These are phyloP conservation scores for Tiphia femorata DNA, from an alignment of 2,888 invertebrate species.

Conservation along the genomic window DNA sequence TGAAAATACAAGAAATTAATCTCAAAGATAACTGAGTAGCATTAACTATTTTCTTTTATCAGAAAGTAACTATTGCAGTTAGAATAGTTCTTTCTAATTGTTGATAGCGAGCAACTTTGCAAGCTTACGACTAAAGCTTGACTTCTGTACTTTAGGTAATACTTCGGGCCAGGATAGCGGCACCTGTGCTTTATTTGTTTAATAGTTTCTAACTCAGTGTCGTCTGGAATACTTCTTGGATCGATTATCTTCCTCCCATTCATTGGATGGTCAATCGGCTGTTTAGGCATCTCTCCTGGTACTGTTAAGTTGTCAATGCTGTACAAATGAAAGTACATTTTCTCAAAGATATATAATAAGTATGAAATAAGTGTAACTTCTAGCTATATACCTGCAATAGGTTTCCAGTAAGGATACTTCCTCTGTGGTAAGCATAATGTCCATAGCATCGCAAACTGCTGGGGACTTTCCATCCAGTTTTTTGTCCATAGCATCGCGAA, in stretches of 20 bases:
- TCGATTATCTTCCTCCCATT: slow-evolving; percentile 39
- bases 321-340: slow-evolving; percentile 7
- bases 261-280: slow-evolving; percentile 6
- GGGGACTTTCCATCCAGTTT: slow-evolving; percentile 11
- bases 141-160: slow-evolving; percentile 49
- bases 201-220: slow-evolving; percentile 51
- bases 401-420: slow-evolving; percentile 67
- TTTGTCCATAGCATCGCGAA: background rate
- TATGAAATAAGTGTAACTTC: background rate
- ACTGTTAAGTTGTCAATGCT: slow-evolving; percentile 58
- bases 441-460: slow-evolving; percentile 44
- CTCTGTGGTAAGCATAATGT: slow-evolving; percentile 60
- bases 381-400: slow-evolving; percentile 69
- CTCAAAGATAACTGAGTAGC: background rate
- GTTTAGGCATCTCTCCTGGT: slow-evolving; percentile 47
- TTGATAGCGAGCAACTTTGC: no score
- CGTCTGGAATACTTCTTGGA: slow-evolving; percentile 40
- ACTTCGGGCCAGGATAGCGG: no score
- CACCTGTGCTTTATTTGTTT: no score
- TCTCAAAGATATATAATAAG: background rate
- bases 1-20: background rate
- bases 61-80: slow-evolving; percentile 30
- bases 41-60: background rate
- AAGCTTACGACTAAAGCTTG: slow-evolving; percentile 59
- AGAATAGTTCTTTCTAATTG: no score